A percentile compares a stretch with the other conserved stretches of the same genome.
Conservation (phyloP, 2,888 invertebrate genomes). For the Eupithecia subfuscata region DNA sequence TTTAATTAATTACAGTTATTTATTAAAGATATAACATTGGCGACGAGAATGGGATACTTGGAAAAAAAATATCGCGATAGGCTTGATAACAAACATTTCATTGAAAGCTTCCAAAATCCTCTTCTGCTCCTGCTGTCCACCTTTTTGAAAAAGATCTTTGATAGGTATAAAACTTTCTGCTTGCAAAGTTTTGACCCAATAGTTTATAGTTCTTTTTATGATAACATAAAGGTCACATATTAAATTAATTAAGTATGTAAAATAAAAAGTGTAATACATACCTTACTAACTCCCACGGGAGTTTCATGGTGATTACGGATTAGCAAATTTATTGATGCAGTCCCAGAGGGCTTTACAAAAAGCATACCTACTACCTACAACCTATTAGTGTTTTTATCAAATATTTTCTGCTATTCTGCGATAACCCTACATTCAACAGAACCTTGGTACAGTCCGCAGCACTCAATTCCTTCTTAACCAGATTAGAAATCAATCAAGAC, state of each 20-base stretch:
- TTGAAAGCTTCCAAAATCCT: background rate
- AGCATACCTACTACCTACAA: background rate
- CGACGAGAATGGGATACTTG: too few relatives aligned
- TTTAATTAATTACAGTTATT: too few relatives aligned
- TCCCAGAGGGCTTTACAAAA: background rate
- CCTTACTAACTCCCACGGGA: background rate
- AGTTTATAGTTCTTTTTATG: too few relatives aligned
- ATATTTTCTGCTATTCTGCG: background rate
- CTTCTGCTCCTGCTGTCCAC: background rate
- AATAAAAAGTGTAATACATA: too few relatives aligned
- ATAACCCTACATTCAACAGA: constrained; percentile 17
- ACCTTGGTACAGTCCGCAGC: constrained; percentile 17
- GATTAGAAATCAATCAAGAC: constrained; percentile 38
- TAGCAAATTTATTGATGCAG: background rate
- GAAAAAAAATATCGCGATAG: background rate
- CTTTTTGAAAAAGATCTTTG: background rate
- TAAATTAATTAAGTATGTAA: too few relatives aligned
- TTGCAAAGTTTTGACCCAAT: background rate
- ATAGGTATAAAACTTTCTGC: too few relatives aligned
- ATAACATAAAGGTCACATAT: too few relatives aligned
- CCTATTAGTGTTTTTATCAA: background rate
- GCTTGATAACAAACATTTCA: too few relatives aligned
- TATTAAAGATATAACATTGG: too few relatives aligned
- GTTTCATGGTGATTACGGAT: background rate
- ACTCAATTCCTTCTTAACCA: constrained; percentile 32